Conservation (phyloP, 2,888 invertebrate genomes). For the Uropetala carovei region DNA sequence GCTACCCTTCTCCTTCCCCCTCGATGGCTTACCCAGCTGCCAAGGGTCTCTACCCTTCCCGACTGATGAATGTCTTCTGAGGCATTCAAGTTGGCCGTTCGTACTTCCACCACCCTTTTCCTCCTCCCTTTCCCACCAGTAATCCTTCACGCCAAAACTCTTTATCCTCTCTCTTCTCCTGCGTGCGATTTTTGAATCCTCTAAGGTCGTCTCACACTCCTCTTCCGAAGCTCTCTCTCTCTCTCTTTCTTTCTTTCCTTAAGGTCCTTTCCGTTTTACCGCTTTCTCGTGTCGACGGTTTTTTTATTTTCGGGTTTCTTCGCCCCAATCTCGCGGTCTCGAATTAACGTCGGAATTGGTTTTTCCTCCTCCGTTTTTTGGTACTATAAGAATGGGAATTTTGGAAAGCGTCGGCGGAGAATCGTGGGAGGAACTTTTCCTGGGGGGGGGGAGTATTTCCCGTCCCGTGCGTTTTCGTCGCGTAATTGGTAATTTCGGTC, state of each 20-base stretch:
- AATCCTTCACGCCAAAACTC: not conserved
- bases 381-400: too few species aligned
- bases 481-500: slow-evolving; percentile 29
- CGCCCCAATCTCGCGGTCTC: not conserved
- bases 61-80: slow-evolving; percentile 6
- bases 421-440: not conserved
- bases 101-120: not conserved
- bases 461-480: not conserved
- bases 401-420: not conserved
- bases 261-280: too few species aligned
- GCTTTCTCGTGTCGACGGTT: too few species aligned
- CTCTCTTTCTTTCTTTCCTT: too few species aligned
- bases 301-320: not conserved
- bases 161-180: not conserved
- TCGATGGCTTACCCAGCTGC: slow-evolving; percentile 11
- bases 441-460: not conserved
- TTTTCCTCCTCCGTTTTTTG: not conserved
- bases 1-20: not conserved
- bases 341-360: slow-evolving; percentile 28
- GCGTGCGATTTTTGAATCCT: not conserved
- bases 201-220: not conserved
- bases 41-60: not conserved
- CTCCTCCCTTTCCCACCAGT: not conserved
- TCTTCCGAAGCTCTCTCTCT: too few species aligned
- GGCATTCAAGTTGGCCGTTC: not conserved